Evolutionary conservation across 2,113 vertebrate genomes (phyloP).

Genomic region (Axis porcinus): DNA sequence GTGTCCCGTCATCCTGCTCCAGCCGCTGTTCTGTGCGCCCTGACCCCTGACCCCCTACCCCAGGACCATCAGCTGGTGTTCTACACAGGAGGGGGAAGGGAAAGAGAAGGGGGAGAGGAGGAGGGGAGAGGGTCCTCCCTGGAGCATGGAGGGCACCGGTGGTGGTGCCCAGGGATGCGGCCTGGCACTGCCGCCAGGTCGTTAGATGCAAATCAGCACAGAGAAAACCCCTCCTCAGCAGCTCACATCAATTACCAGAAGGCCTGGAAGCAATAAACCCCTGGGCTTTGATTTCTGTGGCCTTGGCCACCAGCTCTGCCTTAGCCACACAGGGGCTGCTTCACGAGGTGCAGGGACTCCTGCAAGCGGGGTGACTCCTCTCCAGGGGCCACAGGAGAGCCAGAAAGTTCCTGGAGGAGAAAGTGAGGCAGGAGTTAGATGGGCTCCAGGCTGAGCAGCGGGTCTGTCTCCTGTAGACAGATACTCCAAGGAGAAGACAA

Average conservation of each 20-base stretch:
- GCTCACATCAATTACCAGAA: neutral
- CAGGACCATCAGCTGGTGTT: neutral
- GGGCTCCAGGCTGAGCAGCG: neutral
- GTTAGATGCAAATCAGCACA: rapidly evolving
- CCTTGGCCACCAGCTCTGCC: neutral
- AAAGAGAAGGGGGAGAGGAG: too few species aligned
- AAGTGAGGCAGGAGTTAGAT: neutral
- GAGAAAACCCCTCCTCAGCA: neutral
- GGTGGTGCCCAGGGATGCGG: neutral
- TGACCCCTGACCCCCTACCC: neutral
- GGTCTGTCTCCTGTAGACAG: neutral
- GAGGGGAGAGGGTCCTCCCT: rapidly evolving
- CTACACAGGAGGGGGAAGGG: too few species aligned
- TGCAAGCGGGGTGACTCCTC: neutral
- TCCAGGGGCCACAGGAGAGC: neutral
- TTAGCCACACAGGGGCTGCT: neutral
- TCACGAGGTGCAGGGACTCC: neutral
- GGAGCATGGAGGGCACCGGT: neutral
- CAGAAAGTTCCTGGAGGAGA: neutral
- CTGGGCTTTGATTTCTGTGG: neutral
- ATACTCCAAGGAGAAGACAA: neutral
- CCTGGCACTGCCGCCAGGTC: neutral
- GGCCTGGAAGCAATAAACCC: neutral
- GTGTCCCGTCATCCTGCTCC: neutral
- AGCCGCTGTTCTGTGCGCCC: rapidly evolving